Base-by-base conservation (phyloP, 2,888 invertebrate species). In the Platerodrilus igneus region DNA sequence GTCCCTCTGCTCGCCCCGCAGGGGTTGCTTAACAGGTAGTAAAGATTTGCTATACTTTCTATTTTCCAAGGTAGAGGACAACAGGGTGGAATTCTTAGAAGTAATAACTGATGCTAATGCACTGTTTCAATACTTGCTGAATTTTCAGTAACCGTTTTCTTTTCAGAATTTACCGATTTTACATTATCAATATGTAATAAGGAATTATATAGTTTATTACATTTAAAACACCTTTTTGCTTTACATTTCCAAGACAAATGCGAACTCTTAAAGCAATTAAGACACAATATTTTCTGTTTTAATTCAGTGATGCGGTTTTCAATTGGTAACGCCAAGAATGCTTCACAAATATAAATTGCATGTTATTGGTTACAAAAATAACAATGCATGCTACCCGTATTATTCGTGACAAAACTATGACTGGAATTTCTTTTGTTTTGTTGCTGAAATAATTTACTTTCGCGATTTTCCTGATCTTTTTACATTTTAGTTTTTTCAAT, bases 191-290 rank as follows among this genome's bases (percentile, higher is more conserved):
- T 15, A 25, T 50, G 48, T n/a, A 50, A 17, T 15, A 50, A 28
- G 6, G 42, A 17, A 15, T 48, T 43, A 23, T 50, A 47, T 25
- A 37, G 33, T 13, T 23, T 8, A 15, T 44, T 38, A 18, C 47
- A 50, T 20, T 28, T 37, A 16, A 18, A 21, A 29, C 47, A 47
- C n/a, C 18, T 14, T 16, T 23, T 17, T 23, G 23, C 33, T 26
- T 26, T 30, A 28, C 44, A 50, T 9, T 30, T n/a, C 3, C 10
- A 22, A 7, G 13, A 32, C 8, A 17, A 11, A 28, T 41, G 39
- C 8, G 30, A 37, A 15, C 13, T 16, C 9, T 29, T 19, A 14
- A 41, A 36, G 25, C 50, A 51, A 32, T 44, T 48, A n/a, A 22
- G 3, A 13, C 47, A 37, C n/a, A 44, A 18, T 15, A 31, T 29